These are phyloP conservation scores for Perognathus longimembris DNA, from an alignment of 2,113 vertebrate genomes.

Conservation along the genomic window DNA sequence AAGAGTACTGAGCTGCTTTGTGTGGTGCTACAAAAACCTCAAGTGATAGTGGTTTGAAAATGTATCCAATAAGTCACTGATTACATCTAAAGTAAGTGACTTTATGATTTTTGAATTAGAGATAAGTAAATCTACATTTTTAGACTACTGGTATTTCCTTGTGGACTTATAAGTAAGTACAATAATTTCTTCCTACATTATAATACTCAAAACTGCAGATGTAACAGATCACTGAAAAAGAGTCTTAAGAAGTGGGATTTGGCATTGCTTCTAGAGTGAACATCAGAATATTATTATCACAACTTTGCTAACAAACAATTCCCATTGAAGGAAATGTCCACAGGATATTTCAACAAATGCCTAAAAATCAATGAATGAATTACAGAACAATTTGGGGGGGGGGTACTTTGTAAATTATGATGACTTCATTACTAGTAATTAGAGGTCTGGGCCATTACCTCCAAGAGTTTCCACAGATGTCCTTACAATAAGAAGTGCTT, in stretches of 20 bases:
- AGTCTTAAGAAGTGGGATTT: neutral
- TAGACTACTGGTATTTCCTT: neutral
- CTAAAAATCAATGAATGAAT: neutral
- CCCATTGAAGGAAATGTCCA: neutral
- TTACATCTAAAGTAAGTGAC: neutral
- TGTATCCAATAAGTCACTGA: neutral
- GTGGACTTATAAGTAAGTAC: neutral
- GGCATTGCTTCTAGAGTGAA: neutral
- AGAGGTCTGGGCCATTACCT: neutral
- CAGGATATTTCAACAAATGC: neutral
- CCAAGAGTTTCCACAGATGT: neutral
- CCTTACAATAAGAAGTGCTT: neutral
- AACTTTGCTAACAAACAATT: neutral
- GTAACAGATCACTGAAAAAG: neutral
- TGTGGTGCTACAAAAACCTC: neutral
- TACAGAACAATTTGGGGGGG: neutral
- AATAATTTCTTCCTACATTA: neutral
- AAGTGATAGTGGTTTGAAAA: neutral
- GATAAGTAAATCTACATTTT: neutral
- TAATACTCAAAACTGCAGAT: neutral
- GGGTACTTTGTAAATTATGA: neutral
- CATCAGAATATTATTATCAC: neutral
- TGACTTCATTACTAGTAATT: neutral
- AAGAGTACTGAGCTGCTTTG: neutral
- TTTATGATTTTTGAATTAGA: neutral